Base-by-base conservation (phyloP, 2,797 vertebrate genomes). In the Otolemur crassicaudatus region DNA sequence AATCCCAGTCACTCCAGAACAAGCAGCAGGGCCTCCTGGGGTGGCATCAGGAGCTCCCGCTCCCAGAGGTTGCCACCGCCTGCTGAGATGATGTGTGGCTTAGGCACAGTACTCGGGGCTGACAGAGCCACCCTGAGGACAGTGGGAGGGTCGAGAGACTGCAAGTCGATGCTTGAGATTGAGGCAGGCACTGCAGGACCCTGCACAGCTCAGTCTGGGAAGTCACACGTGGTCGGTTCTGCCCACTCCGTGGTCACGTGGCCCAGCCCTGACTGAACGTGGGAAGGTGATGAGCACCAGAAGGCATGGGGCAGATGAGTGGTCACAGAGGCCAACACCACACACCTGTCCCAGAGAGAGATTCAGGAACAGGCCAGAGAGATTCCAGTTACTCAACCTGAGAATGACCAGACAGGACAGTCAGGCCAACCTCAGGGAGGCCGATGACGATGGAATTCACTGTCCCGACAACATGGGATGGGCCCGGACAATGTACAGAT, bases 221-320 rank as follows among this genome's bases (percentile, higher is more conserved):
- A 23, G 72, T 70, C 80, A 25, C 14, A 20, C 5, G 1, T 23
- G 1, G 1, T 29, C 79, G 31, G 40, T 31, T 25, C 93, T 3
- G 16, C 53, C 20, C 2, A 12, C 3, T 76, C 61, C 16, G 4
- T 0, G 0, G 10, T 4, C 87, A 90, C 31, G 0, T 0, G 22
- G 16, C 37, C 14, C 27, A 0, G 37, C 25, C 86, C 70, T 53
- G 61, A 90, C 22, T 14, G n/a, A 16, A 3, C 4, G 16, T 4
- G 20, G 31, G 25, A 53, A 27, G 37, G 20, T 19, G 4, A 23
- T 5, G 61, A 67, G 31, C 14, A 31, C 87, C 86, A 37, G 58
- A 31, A 69, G 46, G 60, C 25, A 2, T 3, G 60, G 46, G 25
- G 46, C 9, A 4, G 1, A 6, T 49, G 37, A 13, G 37, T 75